Percentiles rank a stretch among this genome's conserved stretches.
Conservation (phyloP, 2,888 invertebrate species). For the Dryococelus australis region DNA sequence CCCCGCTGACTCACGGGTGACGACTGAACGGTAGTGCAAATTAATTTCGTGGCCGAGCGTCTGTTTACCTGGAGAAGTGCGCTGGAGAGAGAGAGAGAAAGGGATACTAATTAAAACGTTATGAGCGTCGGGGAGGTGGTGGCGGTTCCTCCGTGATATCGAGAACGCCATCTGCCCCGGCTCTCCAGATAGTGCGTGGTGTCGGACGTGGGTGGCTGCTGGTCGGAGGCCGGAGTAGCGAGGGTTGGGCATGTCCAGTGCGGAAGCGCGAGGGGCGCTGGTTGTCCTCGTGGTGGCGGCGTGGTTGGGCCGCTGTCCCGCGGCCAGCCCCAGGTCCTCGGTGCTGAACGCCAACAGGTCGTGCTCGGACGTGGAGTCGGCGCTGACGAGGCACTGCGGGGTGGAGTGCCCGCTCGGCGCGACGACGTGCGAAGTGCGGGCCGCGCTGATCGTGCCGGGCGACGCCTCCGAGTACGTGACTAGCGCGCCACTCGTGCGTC, state of each 20-base stretch:
- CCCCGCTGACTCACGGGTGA: too few species aligned
- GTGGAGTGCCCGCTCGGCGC: background rate
- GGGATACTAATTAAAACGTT: too few species aligned
- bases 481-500: slow-evolving; percentile 58
- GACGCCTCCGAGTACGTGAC: slow-evolving; percentile 55
- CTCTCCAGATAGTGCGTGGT: background rate
- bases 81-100: too few species aligned
- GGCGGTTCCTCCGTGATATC: background rate
- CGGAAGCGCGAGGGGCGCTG: too few species aligned
- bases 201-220: background rate
- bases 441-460: slow-evolving; percentile 71
- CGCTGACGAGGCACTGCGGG: background rate
- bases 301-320: background rate
- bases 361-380: slow-evolving; percentile 18
- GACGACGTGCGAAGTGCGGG: slow-evolving; percentile 54
- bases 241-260: too few species aligned
- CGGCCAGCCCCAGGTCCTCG: background rate
- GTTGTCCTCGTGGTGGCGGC: too few species aligned
- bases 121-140: too few species aligned
- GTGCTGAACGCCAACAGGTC: background rate
- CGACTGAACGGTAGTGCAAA: background rate
- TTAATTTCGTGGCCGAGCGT: background rate
- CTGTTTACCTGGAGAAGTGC: background rate
- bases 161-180: background rate
- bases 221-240: background rate